phyloP scores from a whole-genome alignment of 2,888 invertebrate species.

The Synergus itoensis region DNA sequence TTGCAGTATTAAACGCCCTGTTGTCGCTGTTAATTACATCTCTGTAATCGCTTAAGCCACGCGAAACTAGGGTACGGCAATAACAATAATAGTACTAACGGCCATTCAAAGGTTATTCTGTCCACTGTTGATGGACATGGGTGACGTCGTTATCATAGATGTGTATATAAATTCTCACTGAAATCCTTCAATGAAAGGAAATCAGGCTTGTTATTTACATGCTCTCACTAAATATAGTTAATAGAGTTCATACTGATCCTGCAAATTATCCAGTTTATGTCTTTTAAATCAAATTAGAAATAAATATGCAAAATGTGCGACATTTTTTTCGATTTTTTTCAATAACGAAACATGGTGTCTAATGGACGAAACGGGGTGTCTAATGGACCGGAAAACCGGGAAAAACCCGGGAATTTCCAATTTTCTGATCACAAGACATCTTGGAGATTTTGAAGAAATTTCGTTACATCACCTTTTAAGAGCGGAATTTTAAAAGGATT shows the following conservation, averaged over 20 bases:
- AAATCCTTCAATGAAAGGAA: background rate
- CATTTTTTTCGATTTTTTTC: too few relatives aligned
- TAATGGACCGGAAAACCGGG: too few relatives aligned
- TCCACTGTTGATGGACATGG: conserved; percentile 24
- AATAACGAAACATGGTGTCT: too few relatives aligned
- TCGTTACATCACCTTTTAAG: too few relatives aligned
- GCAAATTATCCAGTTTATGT: background rate
- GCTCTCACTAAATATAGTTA: background rate
- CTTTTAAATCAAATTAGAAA: background rate
- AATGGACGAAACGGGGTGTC: too few relatives aligned
- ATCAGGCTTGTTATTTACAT: background rate
- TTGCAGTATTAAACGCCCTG: conserved; percentile 36
- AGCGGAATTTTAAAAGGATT: too few relatives aligned
- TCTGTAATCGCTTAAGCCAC: conserved; percentile 41
- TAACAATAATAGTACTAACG: conserved; percentile 37
- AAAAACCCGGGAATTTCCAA: too few relatives aligned
- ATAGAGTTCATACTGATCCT: background rate
- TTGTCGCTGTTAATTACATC: conserved; percentile 37
- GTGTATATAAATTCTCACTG: background rate
- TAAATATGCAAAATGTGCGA: too few relatives aligned
- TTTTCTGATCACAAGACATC: too few relatives aligned
- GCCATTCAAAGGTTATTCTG: conserved; percentile 33
- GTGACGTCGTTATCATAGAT: background rate
- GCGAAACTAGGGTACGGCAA: conserved; percentile 39
- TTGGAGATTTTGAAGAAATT: too few relatives aligned